Evolutionary conservation across 2,113 vertebrate genomes (phyloP).

Genomic region (Pelmatolapia mariae): DNA sequence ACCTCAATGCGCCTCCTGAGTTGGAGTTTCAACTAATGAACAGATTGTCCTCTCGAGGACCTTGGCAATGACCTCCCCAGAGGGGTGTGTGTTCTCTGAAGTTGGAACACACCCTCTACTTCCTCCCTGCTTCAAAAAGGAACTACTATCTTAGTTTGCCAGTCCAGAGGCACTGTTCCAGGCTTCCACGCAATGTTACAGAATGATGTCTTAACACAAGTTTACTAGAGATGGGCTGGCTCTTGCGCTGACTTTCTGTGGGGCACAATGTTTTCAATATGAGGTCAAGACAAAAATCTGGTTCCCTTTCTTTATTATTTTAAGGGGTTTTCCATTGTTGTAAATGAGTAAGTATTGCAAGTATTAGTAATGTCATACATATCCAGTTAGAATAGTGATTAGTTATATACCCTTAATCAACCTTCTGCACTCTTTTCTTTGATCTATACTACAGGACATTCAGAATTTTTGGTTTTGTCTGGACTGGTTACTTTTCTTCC

Average conservation of each 20-base stretch:
- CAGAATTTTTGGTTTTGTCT: background rate
- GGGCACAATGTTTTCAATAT: background rate
- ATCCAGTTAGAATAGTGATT: background rate
- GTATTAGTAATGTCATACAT: background rate
- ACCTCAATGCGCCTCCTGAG: background rate
- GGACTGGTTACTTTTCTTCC: background rate
- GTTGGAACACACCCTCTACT: background rate
- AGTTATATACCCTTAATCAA: background rate
- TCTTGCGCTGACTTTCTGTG: background rate
- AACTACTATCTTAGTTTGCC: background rate
- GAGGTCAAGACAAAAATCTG: background rate
- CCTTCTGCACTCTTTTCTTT: background rate
- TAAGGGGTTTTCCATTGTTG: background rate
- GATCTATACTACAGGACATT: background rate
- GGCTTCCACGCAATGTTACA: background rate
- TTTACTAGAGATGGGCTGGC: background rate
- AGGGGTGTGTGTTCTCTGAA: background rate
- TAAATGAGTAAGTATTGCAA: background rate
- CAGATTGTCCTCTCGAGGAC: background rate
- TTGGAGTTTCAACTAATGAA: background rate
- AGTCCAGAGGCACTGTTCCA: background rate
- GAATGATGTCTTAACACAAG: background rate
- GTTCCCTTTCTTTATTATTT: background rate
- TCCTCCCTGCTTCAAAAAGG: background rate
- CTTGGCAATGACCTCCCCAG: background rate